A percentile compares a stretch with the other conserved stretches of the same genome.
phyloP scores from a whole-genome alignment of 2,113 vertebrate species.

The Sander lucioperca region DNA sequence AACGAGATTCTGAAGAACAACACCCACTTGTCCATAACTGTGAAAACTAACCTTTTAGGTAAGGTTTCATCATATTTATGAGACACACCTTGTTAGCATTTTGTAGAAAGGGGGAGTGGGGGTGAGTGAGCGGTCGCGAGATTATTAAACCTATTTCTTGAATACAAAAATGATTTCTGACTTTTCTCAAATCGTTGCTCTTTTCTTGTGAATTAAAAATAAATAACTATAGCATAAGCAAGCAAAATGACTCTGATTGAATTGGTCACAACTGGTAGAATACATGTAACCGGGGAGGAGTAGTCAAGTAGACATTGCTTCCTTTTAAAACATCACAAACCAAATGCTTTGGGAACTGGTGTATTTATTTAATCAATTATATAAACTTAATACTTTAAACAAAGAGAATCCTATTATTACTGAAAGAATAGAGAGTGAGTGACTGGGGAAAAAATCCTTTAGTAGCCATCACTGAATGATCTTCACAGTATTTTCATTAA shows the following conservation, averaged over 20 bases:
- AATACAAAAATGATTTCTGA: background rate
- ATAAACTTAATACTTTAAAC: background rate
- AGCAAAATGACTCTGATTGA: too few relatives aligned
- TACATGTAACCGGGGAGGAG: background rate
- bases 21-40: slow-evolving; percentile 99
- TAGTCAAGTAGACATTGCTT: background rate
- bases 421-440: too few relatives aligned
- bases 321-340: background rate
- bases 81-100: background rate
- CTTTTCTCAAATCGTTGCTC: background rate
- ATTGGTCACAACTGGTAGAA: too few relatives aligned
- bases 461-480: background rate
- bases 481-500: background rate
- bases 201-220: background rate
- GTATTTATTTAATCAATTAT: background rate
- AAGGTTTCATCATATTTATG: slow-evolving; percentile 48
- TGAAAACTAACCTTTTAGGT: slow-evolving; percentile 99
- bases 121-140: background rate
- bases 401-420: background rate
- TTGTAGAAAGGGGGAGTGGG: background rate
- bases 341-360: background rate
- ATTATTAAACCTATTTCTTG: background rate
- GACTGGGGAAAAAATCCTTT: too few relatives aligned
- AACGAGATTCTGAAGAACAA: slow-evolving; percentile 99
- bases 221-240: background rate